phyloP scores from a whole-genome alignment of 1,140 invertebrate genomes.

The Panulirus ornatus region DNA sequence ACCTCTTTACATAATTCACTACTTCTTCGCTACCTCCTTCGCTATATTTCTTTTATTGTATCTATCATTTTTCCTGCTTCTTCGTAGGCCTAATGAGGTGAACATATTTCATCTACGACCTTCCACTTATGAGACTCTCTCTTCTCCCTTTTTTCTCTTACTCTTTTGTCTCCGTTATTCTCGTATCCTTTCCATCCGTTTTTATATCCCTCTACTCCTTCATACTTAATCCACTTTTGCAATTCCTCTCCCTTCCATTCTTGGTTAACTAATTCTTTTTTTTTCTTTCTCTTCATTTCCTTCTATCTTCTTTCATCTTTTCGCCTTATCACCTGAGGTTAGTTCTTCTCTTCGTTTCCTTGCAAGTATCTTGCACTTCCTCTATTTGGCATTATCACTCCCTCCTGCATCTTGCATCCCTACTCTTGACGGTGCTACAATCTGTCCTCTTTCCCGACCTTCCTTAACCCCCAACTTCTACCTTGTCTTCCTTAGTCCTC shows the following conservation, averaged over 20 bases:
- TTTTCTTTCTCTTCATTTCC: slow-evolving; percentile 7
- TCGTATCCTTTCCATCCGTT: too few relatives aligned
- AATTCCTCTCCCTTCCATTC: neutral
- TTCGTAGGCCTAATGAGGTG: neutral
- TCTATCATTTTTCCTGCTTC: neutral
- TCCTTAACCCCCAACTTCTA: neutral
- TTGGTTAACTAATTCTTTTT: neutral
- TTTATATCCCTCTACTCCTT: neutral
- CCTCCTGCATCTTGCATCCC: neutral
- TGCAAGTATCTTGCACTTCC: neutral
- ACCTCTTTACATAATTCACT: too few relatives aligned
- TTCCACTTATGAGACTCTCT: neutral
- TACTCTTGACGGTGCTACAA: neutral
- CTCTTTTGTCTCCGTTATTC: neutral
- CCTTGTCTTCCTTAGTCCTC: neutral
- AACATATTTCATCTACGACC: neutral
- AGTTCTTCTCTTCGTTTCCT: neutral
- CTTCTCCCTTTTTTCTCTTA: neutral
- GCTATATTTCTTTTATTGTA: neutral
- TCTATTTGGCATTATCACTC: neutral
- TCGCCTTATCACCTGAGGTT: too few relatives aligned
- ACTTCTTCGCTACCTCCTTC: neutral
- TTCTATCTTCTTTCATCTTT: neutral
- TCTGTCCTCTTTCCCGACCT: neutral
- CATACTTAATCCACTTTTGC: neutral